These are phyloP conservation scores for Ciconia boyciana DNA, from an alignment of 2,113 vertebrate genomes.

Conservation along the genomic window DNA sequence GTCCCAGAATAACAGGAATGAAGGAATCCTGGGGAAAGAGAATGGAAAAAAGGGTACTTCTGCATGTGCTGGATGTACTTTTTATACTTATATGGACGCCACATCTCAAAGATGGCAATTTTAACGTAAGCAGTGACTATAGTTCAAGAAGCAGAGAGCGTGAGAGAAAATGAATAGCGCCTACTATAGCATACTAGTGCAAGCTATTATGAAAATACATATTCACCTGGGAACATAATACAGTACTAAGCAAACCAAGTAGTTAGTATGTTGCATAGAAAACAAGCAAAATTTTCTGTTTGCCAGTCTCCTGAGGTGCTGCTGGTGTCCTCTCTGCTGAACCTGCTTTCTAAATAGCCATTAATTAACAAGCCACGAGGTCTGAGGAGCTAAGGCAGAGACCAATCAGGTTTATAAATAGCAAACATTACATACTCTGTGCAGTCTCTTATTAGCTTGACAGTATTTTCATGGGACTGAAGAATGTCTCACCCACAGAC, in stretches of 20 bases:
- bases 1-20: not conserved
- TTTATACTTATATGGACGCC: not conserved
- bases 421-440: not conserved
- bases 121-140: not conserved
- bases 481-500: slow-evolving; percentile 2
- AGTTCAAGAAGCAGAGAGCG: not conserved
- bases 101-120: not conserved
- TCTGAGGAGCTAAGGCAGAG: not conserved
- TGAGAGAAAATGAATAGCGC: not conserved
- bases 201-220: not conserved
- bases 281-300: not conserved
- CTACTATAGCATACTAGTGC: not conserved
- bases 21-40: not conserved
- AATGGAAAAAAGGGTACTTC: not conserved
- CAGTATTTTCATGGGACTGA: not conserved
- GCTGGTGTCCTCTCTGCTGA: not conserved
- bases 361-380: not conserved
- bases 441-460: not conserved
- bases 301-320: not conserved
- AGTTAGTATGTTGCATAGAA: not conserved
- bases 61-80: not conserved
- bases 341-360: not conserved
- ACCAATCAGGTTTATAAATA: slow-evolving; percentile 23
- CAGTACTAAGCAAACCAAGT: not conserved
- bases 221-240: not conserved